Base-by-base conservation (phyloP, 2,888 invertebrate genomes). In the Polyploca ridens region DNA sequence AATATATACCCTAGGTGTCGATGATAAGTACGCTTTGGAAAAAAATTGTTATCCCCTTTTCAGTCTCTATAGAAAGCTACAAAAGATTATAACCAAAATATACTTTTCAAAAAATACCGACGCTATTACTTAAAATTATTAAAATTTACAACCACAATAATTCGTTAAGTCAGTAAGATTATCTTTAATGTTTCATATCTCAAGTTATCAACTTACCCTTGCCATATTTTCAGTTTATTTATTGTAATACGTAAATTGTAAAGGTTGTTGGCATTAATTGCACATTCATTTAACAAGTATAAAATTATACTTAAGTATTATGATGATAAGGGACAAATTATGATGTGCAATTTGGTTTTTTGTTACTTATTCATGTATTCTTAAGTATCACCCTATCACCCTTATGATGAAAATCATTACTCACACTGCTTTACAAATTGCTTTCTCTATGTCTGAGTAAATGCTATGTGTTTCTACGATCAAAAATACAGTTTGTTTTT, bases 211-310 rank as follows among this genome's bases (percentile, higher is more conserved):
- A 54, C 54, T 54, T 54, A 54, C 54, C 7, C 16, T 10, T n/a
- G 54, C 54, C 16, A 54, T 54, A 19, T 54, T 19, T 54, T 10
- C 54, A 54, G 10, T 0, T 54, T 10, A 54, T 54, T 54, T 54
- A 54, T 54, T 19, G 54, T 54, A 54, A 54, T 54, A 10, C 54
- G 54, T 54, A 54, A 54, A 54, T 49, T 49, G 49, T 49, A 16
- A 49, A 49, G 49, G 5, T 14, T 16, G 19, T 54, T 54, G 54
- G 54, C 54, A 54, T 19, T 54, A 54, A 54, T 19, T 54, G 54
- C 46, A 46, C n/a, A n/a, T n/a, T 46, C 46, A 46, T n/a, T n/a
- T 54, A 19, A 10, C 10, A 54, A 10, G 54, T 7, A 54, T 54
- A 19, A 54, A 54, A 19, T 54, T 49, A 16, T 38, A 49, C 16